Evolutionary conservation across 2,888 invertebrate species (phyloP), one percentile per base, ranked within the genome.

Genomic region (Agriotes lineatus): DNA sequence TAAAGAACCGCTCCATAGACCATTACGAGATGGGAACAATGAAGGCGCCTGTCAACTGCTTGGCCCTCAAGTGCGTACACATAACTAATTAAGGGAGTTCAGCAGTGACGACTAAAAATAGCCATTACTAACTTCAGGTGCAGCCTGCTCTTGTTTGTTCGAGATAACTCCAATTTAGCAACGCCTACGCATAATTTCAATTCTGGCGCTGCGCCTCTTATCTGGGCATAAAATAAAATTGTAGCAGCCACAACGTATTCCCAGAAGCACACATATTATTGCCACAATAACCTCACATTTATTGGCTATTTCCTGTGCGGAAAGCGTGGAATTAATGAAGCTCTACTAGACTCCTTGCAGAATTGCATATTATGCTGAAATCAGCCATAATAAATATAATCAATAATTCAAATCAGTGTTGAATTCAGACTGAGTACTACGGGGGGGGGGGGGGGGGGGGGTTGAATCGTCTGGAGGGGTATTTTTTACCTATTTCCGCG

Each of bases 231-330:
- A 52, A 45, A 52, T 22, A 33, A 56, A 52, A 63, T 56, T 42
- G 20, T 35, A 60, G 48, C 35, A 18, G 14, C 52, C 9, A 16
- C 33, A 42, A 61, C 39, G 30, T 50, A 39, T 61, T 61, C 61
- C 25, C n/a, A 50, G 61, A 61, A 61, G 12, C 19, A 30, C 19
- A 16, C 45, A 5, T 16, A 6, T 20, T 48, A 48, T 10, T 50
- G 10, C 30, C n/a, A 52, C 35, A 33, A 48, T 48, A 61, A 56
- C 33, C 42, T 33, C 30, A 63, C 42, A 54, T 63, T 63, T 63
- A 63, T 63, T 63, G 44, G 50, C 54, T 33, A 63, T 63, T 63
- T 63, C 63, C 63, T 63, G 63, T 63, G 52, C 30, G 19, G 25
- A 63, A 62, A 54, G 30, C 2, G 30, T 45, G 30, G 33, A 35